A percentile compares a stretch with the other conserved stretches of the same genome.
phyloP scores from a whole-genome alignment of 2,888 invertebrate species.

The Pomacea canaliculata region DNA sequence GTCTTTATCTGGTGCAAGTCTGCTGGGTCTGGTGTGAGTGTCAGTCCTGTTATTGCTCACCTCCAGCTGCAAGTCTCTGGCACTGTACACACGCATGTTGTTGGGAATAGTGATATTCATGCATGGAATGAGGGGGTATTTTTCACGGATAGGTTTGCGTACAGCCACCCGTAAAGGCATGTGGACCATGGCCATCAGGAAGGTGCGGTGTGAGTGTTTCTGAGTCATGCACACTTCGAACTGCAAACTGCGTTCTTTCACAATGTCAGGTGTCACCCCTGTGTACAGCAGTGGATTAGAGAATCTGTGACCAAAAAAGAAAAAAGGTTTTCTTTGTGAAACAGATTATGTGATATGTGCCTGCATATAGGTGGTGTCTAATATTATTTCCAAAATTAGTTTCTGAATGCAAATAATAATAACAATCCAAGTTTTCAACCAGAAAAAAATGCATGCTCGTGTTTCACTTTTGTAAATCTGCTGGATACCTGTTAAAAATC shows the following conservation, averaged over 20 bases:
- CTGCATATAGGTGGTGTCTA: too few species aligned
- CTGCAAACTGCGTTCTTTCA: constrained; percentile 52
- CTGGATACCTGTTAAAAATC: too few species aligned
- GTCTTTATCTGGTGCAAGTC: background rate
- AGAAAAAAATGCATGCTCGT: too few species aligned
- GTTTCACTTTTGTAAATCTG: too few species aligned
- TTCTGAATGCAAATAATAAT: too few species aligned
- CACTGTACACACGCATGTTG: constrained; percentile 61
- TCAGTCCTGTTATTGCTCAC: constrained; percentile 21
- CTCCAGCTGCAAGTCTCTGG: constrained; percentile 47
- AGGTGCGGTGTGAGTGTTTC: constrained; percentile 54
- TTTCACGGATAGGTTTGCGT: constrained; percentile 56
- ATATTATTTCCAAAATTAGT: too few species aligned
- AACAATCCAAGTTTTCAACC: too few species aligned
- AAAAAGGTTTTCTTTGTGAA: background rate
- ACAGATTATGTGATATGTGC: background rate
- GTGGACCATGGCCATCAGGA: constrained; percentile 56
- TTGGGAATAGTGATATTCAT: constrained; percentile 60
- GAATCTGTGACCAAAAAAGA: constrained; percentile 33
- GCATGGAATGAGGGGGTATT: constrained; percentile 57
- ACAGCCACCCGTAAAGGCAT: constrained; percentile 57
- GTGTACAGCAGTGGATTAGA: constrained; percentile 57
- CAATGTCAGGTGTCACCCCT: constrained; percentile 47
- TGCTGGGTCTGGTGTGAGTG: background rate
- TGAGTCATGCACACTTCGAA: constrained; percentile 63